Percentiles rank a stretch among this genome's conserved stretches.
Evolutionary conservation across 2,797 vertebrate genomes (phyloP).

Genomic region (Channallabes apus): DNA sequence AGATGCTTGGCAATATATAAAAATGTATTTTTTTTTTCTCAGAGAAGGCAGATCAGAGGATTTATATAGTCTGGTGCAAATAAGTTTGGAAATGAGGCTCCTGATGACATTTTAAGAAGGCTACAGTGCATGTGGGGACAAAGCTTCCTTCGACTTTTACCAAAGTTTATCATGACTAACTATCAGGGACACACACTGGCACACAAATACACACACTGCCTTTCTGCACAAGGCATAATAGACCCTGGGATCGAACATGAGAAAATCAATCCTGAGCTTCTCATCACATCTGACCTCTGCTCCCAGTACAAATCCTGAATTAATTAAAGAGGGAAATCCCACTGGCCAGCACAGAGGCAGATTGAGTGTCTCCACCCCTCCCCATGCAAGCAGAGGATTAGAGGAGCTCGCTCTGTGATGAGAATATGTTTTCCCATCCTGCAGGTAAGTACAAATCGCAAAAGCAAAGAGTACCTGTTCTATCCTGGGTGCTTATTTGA

Average conservation of each 20-base stretch:
- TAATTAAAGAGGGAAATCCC: slow-evolving; percentile 85
- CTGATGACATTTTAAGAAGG: background rate
- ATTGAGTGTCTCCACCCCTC: slow-evolving; percentile 74
- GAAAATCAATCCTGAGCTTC: slow-evolving; percentile 70
- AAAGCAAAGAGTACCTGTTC: slow-evolving; percentile 52
- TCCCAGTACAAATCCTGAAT: slow-evolving; percentile 82
- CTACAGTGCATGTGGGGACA: background rate
- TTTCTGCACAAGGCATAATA: slow-evolving; percentile 50
- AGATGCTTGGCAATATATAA: background rate
- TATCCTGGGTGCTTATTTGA: slow-evolving; percentile 22
- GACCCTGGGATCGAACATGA: slow-evolving; percentile 67
- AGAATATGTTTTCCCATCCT: slow-evolving; percentile 72
- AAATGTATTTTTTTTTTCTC: background rate
- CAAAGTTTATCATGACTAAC: slow-evolving; percentile 27
- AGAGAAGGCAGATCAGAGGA: background rate
- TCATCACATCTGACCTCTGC: slow-evolving; percentile 74
- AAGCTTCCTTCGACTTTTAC: background rate
- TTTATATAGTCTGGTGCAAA: background rate
- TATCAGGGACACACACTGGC: slow-evolving; percentile 41
- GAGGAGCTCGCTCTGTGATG: slow-evolving; percentile 71
- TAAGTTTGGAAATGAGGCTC: background rate
- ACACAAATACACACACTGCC: slow-evolving; percentile 44
- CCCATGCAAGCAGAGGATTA: slow-evolving; percentile 73
- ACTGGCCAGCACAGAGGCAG: slow-evolving; percentile 67
- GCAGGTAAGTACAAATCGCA: slow-evolving; percentile 63